Percentiles rank a stretch among this genome's conserved stretches.
Conservation (phyloP, 2,113 vertebrate genomes). For the Bufo gargarizans region DNA sequence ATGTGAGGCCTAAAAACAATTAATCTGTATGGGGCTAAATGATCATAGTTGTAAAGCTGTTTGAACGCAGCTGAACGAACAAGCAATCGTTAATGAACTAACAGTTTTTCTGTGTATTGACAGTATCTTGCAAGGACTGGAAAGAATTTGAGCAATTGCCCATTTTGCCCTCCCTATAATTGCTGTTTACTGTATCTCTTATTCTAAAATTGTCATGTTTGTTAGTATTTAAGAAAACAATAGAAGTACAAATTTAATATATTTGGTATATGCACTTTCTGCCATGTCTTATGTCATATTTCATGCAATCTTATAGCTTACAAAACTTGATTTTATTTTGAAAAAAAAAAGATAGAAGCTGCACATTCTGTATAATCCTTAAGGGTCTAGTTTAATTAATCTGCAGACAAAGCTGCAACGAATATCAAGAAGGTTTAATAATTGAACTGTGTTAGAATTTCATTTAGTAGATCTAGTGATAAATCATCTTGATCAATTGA, state of each 20-base stretch:
- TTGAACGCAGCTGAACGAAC: too few relatives aligned
- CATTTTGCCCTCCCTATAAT: too few relatives aligned
- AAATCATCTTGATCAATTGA: conserved; percentile 35
- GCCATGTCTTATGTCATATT: neutral
- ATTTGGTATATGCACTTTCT: neutral
- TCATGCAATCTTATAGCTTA: neutral
- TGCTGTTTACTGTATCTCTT: neutral
- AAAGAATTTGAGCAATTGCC: too few relatives aligned
- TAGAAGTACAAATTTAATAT: neutral
- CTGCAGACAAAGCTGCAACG: neutral
- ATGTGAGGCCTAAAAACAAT: too few relatives aligned
- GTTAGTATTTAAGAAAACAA: neutral
- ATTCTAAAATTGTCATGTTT: neutral
- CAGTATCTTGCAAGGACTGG: too few relatives aligned
- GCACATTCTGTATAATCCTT: neutral
- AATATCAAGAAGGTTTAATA: conserved; percentile 18
- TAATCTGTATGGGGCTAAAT: too few relatives aligned
- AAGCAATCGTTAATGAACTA: too few relatives aligned
- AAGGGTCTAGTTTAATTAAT: conserved; percentile 15
- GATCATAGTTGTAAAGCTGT: too few relatives aligned
- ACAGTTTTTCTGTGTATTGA: too few relatives aligned
- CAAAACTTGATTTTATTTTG: neutral
- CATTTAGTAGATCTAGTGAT: conserved; percentile 16
- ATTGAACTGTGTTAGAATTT: conserved; percentile 6
- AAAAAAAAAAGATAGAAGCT: neutral